Conservation (phyloP, 2,888 invertebrate genomes). For the Adelphocoris suturalis region DNA sequence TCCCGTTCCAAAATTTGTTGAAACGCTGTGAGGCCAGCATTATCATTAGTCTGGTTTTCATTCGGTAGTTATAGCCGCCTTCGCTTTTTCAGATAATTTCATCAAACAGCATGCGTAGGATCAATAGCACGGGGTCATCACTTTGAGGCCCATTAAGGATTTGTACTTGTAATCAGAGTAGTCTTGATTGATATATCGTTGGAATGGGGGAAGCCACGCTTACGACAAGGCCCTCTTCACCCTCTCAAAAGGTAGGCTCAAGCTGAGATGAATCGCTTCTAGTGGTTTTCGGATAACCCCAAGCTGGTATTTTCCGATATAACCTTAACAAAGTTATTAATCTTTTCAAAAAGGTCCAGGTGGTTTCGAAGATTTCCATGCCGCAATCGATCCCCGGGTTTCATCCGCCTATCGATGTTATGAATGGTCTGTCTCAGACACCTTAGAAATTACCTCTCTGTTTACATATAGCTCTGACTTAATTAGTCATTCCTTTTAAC, state of each 20-base stretch:
- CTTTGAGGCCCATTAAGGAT: background rate
- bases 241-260: background rate
- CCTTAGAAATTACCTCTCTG: constrained; percentile 53
- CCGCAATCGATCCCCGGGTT: constrained; percentile 25
- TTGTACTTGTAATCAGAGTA: background rate
- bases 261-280: constrained; percentile 8
- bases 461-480: constrained; percentile 59
- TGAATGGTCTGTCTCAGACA: constrained; percentile 66
- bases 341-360: constrained; percentile 55
- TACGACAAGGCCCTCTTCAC: background rate
- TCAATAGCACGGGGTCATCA: no score
- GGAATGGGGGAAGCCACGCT: background rate
- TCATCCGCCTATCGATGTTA: constrained; percentile 52
- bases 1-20: no score
- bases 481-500: constrained; percentile 68
- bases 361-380: constrained; percentile 37
- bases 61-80: no score
- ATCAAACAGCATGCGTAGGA: no score
- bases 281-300: constrained; percentile 12
- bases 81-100: no score
- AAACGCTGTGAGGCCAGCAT: no score
- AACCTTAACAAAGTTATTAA: constrained; percentile 59
- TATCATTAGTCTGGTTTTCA: no score
- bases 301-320: constrained; percentile 30
- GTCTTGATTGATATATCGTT: background rate